These are phyloP conservation scores for Pseudochaenichthys georgianus DNA, from an alignment of 2,797 vertebrate species.

Conservation along the genomic window DNA sequence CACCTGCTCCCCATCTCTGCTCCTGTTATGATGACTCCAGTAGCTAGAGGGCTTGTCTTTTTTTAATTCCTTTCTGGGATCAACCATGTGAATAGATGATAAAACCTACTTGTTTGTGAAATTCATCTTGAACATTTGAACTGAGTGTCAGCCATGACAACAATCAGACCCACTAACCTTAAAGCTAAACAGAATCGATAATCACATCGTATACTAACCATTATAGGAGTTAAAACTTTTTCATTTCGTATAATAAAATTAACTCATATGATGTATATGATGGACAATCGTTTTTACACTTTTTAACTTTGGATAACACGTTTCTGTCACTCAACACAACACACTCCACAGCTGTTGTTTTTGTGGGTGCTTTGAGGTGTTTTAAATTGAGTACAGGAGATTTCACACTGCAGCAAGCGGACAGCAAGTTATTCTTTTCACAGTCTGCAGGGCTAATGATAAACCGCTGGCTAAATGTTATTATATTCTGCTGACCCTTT, in stretches of 20 bases:
- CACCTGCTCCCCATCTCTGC: too few relatives aligned
- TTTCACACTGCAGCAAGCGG: conserved; percentile 1
- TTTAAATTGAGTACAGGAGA: conserved; percentile 14
- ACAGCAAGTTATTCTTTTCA: background rate
- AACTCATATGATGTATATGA: background rate
- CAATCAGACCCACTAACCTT: background rate
- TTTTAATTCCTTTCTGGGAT: too few relatives aligned
- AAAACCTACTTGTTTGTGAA: too few relatives aligned
- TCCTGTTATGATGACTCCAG: too few relatives aligned
- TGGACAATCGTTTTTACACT: background rate
- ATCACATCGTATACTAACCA: background rate
- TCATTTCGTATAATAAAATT: background rate
- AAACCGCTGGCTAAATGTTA: conserved; percentile 46
- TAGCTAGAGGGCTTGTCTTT: too few relatives aligned
- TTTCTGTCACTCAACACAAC: background rate
- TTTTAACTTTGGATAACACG: background rate
- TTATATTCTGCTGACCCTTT: conserved; percentile 53
- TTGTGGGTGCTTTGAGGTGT: background rate
- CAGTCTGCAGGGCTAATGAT: conserved; percentile 35
- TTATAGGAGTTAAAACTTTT: too few relatives aligned
- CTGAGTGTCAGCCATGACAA: background rate
- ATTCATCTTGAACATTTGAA: background rate
- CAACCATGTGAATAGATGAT: background rate
- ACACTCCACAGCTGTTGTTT: background rate
- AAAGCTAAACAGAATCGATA: background rate